A percentile compares a stretch with the other conserved stretches of the same genome.
Evolutionary conservation across 2,797 vertebrate genomes (phyloP).

Genomic region (Notolabrus celidotus): DNA sequence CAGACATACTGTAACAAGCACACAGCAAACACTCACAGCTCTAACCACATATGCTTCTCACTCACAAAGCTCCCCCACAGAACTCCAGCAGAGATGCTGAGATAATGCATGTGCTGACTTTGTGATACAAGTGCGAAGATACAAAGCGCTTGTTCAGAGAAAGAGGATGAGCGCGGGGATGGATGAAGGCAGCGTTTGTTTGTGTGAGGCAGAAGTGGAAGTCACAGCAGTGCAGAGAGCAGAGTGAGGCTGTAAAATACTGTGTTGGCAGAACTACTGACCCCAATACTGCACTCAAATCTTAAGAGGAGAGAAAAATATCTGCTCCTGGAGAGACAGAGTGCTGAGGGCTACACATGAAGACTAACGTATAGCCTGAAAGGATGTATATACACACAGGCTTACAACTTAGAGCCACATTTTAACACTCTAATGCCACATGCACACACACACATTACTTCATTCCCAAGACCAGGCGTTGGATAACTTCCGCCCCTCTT

Average conservation of each 20-base stretch:
- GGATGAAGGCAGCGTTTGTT: conserved; percentile 70
- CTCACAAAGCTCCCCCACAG: conserved; percentile 34
- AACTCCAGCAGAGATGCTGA: conserved; percentile 62
- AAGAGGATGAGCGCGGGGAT: conserved; percentile 58
- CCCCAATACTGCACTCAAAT: conserved; percentile 73
- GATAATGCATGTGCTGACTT: conserved; percentile 73
- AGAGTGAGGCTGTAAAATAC: conserved; percentile 67
- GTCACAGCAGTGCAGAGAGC: conserved; percentile 63
- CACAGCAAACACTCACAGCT: conserved; percentile 26
- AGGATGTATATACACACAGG: conserved; percentile 26
- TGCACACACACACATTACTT: conserved; percentile 15
- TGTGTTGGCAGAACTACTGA: conserved; percentile 77
- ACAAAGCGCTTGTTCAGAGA: conserved; percentile 74
- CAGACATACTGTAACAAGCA: conserved; percentile 4
- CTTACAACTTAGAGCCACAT: conserved; percentile 12
- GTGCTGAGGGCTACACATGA: conserved; percentile 33
- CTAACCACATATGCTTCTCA: conserved; percentile 11
- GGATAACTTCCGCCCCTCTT: conserved; percentile 53
- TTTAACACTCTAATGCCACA: conserved; percentile 5
- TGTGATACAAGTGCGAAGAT: conserved; percentile 60
- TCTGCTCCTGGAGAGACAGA: conserved; percentile 52
- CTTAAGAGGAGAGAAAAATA: conserved; percentile 39
- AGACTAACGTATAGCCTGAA: conserved; percentile 29
- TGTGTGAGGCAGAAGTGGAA: conserved; percentile 62
- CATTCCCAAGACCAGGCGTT: conserved; percentile 30